Conservation (phyloP, 2,888 invertebrate genomes). For the Drosophila tripunctata region DNA sequence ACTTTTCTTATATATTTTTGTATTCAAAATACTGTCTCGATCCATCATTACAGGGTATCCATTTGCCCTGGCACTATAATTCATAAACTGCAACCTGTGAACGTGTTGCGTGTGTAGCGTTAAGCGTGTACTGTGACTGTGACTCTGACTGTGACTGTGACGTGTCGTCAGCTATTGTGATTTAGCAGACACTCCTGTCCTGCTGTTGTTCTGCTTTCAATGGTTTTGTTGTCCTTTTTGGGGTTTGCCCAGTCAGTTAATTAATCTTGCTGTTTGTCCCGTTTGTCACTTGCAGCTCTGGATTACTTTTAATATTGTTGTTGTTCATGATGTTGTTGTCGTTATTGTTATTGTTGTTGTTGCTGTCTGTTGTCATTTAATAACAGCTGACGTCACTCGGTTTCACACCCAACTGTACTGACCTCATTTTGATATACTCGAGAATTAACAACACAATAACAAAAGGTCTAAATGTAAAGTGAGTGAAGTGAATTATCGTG, state of each 20-base stretch:
- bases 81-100: not conserved
- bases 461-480: not conserved
- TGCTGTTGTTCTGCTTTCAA: not conserved
- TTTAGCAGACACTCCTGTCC: conserved; percentile 29
- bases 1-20: too few species aligned
- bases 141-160: conserved; percentile 14
- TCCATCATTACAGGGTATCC: conserved; percentile 29
- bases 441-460: conserved; percentile 18
- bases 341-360: not conserved
- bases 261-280: conserved; percentile 66
- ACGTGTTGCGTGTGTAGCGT: not conserved
- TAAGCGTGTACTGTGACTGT: not conserved
- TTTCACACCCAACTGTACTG: conserved; percentile 40
- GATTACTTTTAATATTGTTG: conserved; percentile 46
- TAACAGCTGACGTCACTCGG: conserved; percentile 47
- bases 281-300: conserved; percentile 57
- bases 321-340: not conserved
- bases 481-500: too few species aligned
- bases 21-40: too few species aligned
- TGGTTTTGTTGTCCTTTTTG: conserved; percentile 22
- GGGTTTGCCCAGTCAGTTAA: conserved; percentile 52
- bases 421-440: conserved; percentile 40
- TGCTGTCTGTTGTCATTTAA: conserved; percentile 24
- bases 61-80: conserved; percentile 15
- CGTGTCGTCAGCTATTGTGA: conserved; percentile 35